Evolutionary conservation across 1,140 invertebrate species (phyloP).

Genomic region (Brachionus koreanus): DNA sequence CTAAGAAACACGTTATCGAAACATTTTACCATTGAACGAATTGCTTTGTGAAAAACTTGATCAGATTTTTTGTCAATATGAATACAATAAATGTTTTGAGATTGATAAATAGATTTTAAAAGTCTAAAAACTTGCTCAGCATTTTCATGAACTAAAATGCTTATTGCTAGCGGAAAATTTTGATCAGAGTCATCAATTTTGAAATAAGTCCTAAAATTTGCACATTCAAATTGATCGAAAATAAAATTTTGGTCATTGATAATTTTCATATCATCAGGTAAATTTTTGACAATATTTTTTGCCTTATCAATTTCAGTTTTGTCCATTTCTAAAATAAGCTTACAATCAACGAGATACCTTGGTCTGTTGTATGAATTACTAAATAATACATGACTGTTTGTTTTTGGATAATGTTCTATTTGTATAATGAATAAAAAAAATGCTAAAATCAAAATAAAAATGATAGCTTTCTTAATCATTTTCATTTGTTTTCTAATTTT

Average conservation of each 20-base stretch:
- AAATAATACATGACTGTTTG: not conserved
- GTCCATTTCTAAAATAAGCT: not conserved
- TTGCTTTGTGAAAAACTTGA: slow-evolving; percentile 24
- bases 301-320: not conserved
- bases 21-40: slow-evolving; percentile 46
- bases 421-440: not conserved
- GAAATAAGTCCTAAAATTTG: not conserved
- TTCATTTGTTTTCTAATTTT: not conserved
- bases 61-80: slow-evolving; percentile 46
- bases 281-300: not conserved
- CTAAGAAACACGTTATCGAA: slow-evolving; percentile 50
- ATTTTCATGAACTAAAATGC: slow-evolving; percentile 40
- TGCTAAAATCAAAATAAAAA: not conserved
- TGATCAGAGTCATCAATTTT: not conserved
- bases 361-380: not conserved
- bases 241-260: not conserved
- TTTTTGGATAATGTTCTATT: not conserved
- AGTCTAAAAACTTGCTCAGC: slow-evolving; percentile 43
- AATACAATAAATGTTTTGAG: slow-evolving; percentile 46
- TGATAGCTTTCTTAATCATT: not conserved
- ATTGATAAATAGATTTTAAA: slow-evolving; percentile 35
- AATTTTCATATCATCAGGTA: not conserved
- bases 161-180: slow-evolving; percentile 43
- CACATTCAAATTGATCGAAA: not conserved
- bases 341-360: not conserved